phyloP scores from a whole-genome alignment of 2,888 invertebrate species.

The Aphodius granarius region DNA sequence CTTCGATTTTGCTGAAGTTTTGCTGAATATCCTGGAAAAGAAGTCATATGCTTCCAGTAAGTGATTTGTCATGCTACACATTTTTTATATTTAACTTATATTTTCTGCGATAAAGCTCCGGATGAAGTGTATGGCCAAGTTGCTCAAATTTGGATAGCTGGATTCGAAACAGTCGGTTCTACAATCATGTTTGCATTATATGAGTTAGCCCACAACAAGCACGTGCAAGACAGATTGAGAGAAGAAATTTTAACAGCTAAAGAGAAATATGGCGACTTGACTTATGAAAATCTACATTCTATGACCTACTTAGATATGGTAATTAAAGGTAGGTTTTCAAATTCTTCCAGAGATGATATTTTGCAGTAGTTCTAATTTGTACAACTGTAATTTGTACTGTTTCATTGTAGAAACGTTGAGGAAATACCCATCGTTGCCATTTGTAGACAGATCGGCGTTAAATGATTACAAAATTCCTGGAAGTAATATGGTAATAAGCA shows the following conservation, averaged over 20 bases:
- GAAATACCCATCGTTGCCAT: slow-evolving; percentile 45
- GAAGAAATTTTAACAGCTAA: not conserved
- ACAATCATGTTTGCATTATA: not conserved
- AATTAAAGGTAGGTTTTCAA: not conserved
- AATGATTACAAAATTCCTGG: slow-evolving; percentile 39
- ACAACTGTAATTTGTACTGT: not conserved
- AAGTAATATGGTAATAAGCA: slow-evolving; percentile 36
- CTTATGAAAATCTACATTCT: not conserved
- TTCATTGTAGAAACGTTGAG: slow-evolving; percentile 45
- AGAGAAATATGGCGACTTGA: not conserved
- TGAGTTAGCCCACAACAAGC: not conserved
- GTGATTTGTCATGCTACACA: no score
- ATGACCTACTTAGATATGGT: slow-evolving; percentile 5
- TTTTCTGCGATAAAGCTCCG: not conserved
- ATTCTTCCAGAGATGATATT: not conserved
- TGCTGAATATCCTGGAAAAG: not conserved
- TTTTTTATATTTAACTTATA: not conserved
- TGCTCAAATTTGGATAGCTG: slow-evolving; percentile 5
- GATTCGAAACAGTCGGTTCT: slow-evolving; percentile 3
- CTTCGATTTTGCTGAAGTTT: not conserved
- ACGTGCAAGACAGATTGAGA: slow-evolving; percentile 31
- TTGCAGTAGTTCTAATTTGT: not conserved
- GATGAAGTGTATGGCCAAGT: slow-evolving; percentile 9
- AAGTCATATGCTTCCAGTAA: not conserved
- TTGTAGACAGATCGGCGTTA: slow-evolving; percentile 37